Evolutionary conservation across 2,888 invertebrate genomes (phyloP).

Genomic region (Leptinotarsa juncta): DNA sequence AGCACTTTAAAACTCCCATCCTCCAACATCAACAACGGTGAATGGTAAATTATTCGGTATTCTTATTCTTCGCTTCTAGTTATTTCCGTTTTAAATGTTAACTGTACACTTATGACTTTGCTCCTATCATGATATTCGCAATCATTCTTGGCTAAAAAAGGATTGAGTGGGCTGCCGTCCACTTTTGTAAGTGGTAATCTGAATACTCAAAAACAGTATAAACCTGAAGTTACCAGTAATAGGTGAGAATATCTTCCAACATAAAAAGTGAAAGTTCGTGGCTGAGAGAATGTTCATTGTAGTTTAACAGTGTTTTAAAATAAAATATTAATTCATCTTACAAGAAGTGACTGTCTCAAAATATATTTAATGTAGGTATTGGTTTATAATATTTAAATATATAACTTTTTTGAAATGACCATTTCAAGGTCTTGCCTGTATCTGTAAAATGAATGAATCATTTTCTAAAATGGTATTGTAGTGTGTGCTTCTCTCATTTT

Average conservation of each 20-base stretch:
- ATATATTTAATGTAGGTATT: not conserved
- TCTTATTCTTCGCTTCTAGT: not conserved
- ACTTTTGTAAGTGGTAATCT: conserved; percentile 16
- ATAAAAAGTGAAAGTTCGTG: conserved; percentile 14
- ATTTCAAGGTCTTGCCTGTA: not conserved
- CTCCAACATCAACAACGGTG: not conserved
- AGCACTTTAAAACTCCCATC: not conserved
- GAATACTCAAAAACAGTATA: conserved; percentile 9
- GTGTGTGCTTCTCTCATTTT: not conserved
- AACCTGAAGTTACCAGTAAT: conserved; percentile 14
- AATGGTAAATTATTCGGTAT: conserved; percentile 17
- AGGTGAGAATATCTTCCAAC: conserved; percentile 2
- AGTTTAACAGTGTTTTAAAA: not conserved
- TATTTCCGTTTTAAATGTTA: conserved; percentile 6
- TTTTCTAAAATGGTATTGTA: not conserved
- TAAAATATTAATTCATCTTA: not conserved
- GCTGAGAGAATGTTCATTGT: conserved; percentile 1
- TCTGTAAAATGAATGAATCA: conserved; percentile 1
- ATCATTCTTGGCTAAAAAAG: conserved; percentile 8
- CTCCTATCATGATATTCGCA: conserved; percentile 14
- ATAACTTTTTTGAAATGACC: not conserved
- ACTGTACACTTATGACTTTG: conserved; percentile 8
- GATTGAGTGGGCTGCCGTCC: conserved; percentile 11
- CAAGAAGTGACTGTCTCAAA: not conserved
- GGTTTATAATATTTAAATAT: not conserved